phyloP scores from a whole-genome alignment of 2,888 invertebrate species.

The Sinodicranocentrus sp. region DNA sequence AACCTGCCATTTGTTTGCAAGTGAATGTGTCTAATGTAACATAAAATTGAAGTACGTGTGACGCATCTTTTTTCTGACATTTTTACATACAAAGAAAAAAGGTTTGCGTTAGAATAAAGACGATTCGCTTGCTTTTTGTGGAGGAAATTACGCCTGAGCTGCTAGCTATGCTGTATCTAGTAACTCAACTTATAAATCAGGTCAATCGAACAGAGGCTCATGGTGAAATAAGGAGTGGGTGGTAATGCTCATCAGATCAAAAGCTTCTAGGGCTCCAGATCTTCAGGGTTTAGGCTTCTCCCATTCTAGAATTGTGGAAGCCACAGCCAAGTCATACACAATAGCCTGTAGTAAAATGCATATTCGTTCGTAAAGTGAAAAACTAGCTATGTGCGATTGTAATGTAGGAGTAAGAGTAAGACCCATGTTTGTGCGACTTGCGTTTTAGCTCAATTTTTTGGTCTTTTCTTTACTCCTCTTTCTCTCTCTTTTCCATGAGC shows the following conservation, averaged over 20 bases:
- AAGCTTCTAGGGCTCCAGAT: constrained; percentile 68
- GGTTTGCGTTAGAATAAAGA: background rate
- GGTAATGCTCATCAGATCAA: constrained; percentile 74
- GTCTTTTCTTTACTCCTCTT: constrained; percentile 42
- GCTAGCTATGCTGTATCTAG: constrained; percentile 35
- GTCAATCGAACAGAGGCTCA: constrained; percentile 75
- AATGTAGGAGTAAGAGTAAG: constrained; percentile 28
- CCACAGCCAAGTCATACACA: constrained; percentile 48
- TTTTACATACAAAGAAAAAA: too few species aligned
- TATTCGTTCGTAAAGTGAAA: constrained; percentile 31
- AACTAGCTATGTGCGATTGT: constrained; percentile 41
- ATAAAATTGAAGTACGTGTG: too few species aligned
- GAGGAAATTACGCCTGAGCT: constrained; percentile 41
- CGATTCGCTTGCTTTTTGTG: constrained; percentile 26
- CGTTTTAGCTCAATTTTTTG: constrained; percentile 40
- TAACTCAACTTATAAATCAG: constrained; percentile 73
- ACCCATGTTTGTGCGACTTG: constrained; percentile 49
- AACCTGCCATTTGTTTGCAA: too few species aligned
- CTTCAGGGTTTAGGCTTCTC: constrained; percentile 62
- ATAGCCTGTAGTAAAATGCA: constrained; percentile 47
- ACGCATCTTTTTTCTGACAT: too few species aligned
- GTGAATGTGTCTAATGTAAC: too few species aligned
- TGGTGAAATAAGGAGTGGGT: constrained; percentile 73
- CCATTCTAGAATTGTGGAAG: constrained; percentile 51
- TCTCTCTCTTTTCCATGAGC: constrained; percentile 1